phyloP scores from a whole-genome alignment of 2,888 invertebrate genomes.

The Rhimphoctona megacephalus region DNA sequence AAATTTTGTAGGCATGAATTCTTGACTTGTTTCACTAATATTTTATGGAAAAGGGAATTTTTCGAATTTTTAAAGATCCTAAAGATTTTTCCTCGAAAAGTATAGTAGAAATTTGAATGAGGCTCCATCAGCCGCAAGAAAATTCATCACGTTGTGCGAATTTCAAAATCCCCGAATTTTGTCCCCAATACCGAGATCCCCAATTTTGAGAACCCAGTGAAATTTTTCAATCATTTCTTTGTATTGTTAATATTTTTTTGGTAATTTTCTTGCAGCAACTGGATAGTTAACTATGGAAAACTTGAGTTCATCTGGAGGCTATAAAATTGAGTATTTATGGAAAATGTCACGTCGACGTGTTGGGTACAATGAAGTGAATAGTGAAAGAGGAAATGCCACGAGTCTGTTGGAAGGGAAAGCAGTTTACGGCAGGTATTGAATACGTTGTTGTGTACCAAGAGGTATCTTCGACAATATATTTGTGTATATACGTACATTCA shows the following conservation, averaged over 20 bases:
- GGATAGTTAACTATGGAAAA: background rate
- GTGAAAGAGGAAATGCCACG: slow-evolving; percentile 8
- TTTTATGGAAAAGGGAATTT: too few species aligned
- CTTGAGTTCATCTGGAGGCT: background rate
- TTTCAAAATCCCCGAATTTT: background rate
- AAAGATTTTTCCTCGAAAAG: too few species aligned
- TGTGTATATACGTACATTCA: slow-evolving; percentile 45
- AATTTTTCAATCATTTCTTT: background rate
- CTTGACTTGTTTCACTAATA: too few species aligned
- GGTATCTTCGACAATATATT: background rate
- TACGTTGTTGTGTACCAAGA: slow-evolving; percentile 4
- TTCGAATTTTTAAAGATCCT: too few species aligned
- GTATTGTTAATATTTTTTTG: background rate
- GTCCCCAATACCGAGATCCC: too few species aligned
- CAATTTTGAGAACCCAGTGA: background rate
- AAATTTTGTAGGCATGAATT: too few species aligned
- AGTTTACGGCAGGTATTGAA: slow-evolving; percentile 6
- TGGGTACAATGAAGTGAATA: background rate
- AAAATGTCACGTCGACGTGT: background rate
- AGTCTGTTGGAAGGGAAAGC: background rate
- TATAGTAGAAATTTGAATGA: too few species aligned
- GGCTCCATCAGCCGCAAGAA: too few species aligned
- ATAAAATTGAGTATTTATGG: slow-evolving; percentile 13
- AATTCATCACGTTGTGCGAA: too few species aligned
- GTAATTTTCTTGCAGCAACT: background rate